phyloP scores from a whole-genome alignment of 2,113 vertebrate species.

The Salvelinus alpinus region DNA sequence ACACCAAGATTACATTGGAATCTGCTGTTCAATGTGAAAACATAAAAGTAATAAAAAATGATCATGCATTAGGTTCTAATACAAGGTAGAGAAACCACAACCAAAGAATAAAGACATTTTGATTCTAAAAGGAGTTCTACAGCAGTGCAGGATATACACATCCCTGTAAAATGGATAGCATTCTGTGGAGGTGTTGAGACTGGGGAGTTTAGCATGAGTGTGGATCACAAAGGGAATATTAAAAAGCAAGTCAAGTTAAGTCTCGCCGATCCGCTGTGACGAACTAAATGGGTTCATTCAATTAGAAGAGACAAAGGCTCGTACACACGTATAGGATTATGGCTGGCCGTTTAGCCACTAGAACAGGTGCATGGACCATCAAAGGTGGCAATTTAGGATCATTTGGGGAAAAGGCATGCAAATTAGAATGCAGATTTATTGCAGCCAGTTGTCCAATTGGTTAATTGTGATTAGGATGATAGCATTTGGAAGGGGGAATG shows the following conservation, averaged over 20 bases:
- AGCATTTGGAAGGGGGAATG: not conserved
- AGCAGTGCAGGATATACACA: slow-evolving; percentile 96
- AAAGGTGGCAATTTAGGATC: slow-evolving; percentile 26
- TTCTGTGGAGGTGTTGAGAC: slow-evolving; percentile 69
- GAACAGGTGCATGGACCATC: slow-evolving; percentile 63
- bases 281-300: slow-evolving; percentile 44
- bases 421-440: slow-evolving; percentile 22
- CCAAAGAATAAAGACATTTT: slow-evolving; percentile 90
- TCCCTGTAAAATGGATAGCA: slow-evolving; percentile 98
- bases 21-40: slow-evolving; percentile 93
- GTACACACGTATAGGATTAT: slow-evolving; percentile 51
- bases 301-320: slow-evolving; percentile 47
- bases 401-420: slow-evolving; percentile 20
- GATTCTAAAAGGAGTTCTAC: slow-evolving; percentile 94
- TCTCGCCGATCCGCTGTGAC: slow-evolving; percentile 49
- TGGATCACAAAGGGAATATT: slow-evolving; percentile 21
- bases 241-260: slow-evolving; percentile 45
- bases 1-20: slow-evolving; percentile 97
- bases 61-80: slow-evolving; percentile 98
- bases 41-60: slow-evolving; percentile 75
- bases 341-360: slow-evolving; percentile 37
- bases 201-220: slow-evolving; percentile 16
- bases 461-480: slow-evolving; percentile 12
- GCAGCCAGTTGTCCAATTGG: slow-evolving; percentile 22
- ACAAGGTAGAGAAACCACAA: slow-evolving; percentile 95